These are phyloP conservation scores for Mesochorus sp. DNA, from an alignment of 2,888 invertebrate species.

Conservation along the genomic window DNA sequence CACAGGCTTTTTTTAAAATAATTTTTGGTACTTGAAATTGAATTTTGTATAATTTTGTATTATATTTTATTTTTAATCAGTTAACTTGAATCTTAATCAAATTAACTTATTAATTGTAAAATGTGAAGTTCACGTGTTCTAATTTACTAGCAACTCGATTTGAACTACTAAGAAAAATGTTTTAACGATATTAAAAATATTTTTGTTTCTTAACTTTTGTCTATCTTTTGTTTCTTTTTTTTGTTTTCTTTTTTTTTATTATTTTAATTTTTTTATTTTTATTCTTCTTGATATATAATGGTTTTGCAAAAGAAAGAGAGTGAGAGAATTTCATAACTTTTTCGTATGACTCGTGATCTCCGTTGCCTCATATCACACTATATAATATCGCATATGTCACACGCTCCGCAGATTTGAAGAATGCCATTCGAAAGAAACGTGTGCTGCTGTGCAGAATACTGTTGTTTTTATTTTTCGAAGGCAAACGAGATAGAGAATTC, in stretches of 20 bases:
- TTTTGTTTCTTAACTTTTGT: too few species aligned
- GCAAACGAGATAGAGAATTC: constrained; percentile 26
- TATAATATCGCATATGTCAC: constrained; percentile 22
- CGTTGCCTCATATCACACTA: constrained; percentile 31
- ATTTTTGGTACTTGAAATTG: background rate
- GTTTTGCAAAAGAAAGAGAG: background rate
- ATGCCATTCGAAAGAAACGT: constrained; percentile 26
- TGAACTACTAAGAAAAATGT: too few species aligned
- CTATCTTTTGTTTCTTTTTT: too few species aligned
- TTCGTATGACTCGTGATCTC: constrained; percentile 12
- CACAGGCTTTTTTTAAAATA: background rate
- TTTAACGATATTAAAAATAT: background rate
- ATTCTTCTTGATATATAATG: background rate
- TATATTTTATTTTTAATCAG: too few species aligned
- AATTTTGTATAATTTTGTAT: background rate
- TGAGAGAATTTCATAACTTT: background rate
- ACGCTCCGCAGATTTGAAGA: constrained; percentile 1
- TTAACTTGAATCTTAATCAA: too few species aligned
- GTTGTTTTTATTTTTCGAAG: too few species aligned
- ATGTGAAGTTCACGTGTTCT: background rate
- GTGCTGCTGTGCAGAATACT: too few species aligned
- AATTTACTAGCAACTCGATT: too few species aligned
- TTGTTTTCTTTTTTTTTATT: background rate
- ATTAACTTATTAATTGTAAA: too few species aligned
- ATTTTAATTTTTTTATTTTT: background rate